Percentiles rank a stretch among this genome's conserved stretches.
Evolutionary conservation across 2,113 vertebrate genomes (phyloP).

Genomic region (Leptocoma aspasia): DNA sequence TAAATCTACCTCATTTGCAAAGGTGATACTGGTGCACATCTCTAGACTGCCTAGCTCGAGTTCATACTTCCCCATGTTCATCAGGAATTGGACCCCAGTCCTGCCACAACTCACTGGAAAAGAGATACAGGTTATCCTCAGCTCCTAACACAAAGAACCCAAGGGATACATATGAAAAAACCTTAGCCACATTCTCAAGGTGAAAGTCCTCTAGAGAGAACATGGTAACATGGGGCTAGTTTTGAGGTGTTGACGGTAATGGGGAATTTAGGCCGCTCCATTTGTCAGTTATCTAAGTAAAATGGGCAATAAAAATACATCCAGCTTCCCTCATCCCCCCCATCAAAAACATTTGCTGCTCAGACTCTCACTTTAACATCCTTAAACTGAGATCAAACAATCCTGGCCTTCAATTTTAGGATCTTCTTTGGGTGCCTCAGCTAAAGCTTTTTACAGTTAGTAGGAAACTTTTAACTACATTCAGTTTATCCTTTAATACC

Average conservation of each 20-base stretch:
- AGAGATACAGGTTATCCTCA: not conserved
- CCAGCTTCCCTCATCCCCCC: not conserved
- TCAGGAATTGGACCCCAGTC: not conserved
- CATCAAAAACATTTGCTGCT: not conserved
- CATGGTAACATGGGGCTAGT: not conserved
- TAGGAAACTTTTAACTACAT: not conserved
- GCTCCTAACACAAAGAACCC: not conserved
- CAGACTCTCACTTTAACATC: not conserved
- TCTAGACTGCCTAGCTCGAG: not conserved
- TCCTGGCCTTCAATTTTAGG: not conserved
- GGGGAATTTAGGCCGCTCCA: not conserved
- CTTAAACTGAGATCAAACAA: not conserved
- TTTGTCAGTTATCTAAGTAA: not conserved
- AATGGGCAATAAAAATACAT: not conserved
- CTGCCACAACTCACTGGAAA: not conserved
- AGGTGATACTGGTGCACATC: not conserved
- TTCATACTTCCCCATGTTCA: not conserved
- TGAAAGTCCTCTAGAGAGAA: not conserved
- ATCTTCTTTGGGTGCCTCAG: not conserved
- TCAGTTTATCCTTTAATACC: not conserved
- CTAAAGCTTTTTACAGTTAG: not conserved
- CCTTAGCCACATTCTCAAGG: not conserved
- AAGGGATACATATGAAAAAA: not conserved
- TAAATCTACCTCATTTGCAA: not conserved
- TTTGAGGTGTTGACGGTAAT: not conserved